phyloP scores from a whole-genome alignment of 2,113 vertebrate species.

The Cepphus grylle region DNA sequence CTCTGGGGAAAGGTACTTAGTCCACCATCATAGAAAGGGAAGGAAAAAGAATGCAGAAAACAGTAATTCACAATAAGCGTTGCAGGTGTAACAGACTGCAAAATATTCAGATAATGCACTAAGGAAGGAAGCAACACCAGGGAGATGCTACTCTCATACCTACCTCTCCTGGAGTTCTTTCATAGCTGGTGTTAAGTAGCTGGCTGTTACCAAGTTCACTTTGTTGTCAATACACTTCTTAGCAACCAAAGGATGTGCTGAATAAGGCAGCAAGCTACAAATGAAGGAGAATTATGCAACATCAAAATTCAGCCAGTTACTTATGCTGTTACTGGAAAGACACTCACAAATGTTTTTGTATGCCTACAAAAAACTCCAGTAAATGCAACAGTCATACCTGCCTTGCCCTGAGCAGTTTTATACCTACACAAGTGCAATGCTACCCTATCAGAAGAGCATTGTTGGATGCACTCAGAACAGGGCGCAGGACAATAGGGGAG shows the following conservation, averaged over 20 bases:
- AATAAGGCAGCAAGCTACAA: constrained; percentile 87
- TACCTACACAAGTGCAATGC: not conserved
- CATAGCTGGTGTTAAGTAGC: constrained; percentile 90
- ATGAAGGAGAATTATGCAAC: not conserved
- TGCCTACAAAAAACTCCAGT: not conserved
- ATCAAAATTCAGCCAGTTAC: not conserved
- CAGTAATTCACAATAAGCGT: not conserved
- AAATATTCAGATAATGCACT: not conserved
- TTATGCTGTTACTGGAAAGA: not conserved
- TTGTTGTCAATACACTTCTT: constrained; percentile 88
- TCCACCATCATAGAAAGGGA: not conserved
- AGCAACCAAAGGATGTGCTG: constrained; percentile 85
- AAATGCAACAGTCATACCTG: not conserved
- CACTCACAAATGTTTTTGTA: not conserved
- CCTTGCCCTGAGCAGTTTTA: not conserved
- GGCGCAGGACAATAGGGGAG: not conserved
- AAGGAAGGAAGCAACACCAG: not conserved
- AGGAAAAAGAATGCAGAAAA: not conserved
- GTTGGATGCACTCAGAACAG: not conserved
- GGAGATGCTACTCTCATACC: not conserved
- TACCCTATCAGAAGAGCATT: not conserved
- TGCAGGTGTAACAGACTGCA: not conserved
- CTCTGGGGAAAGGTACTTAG: not conserved
- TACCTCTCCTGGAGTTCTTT: constrained; percentile 90
- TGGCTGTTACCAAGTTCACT: constrained; percentile 94